Percentiles rank a stretch among this genome's conserved stretches.
These are phyloP conservation scores for Bos taurus DNA, from an alignment of 2,113 vertebrate genomes.

Conservation along the genomic window ARS-UCD2.0 NC_037340.1:71013001-71013500, in stretches of 20 bases:
- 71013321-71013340: neutral
- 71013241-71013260: neutral
- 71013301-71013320: neutral
- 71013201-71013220: neutral
- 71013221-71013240: neutral
- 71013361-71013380: neutral
- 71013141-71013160: neutral
- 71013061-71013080: neutral
- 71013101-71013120: neutral
- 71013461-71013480: too few relatives aligned
- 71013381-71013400: neutral
- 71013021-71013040: neutral
- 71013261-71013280: neutral
- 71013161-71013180: neutral
- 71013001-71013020: neutral
- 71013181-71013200: neutral
- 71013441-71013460: too few relatives aligned
- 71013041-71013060: neutral
- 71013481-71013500: too few relatives aligned
- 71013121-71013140: neutral
- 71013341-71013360: neutral
- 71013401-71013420: neutral
- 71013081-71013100: constrained; percentile 11
- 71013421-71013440: too few relatives aligned
- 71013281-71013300: neutral